phyloP scores from a whole-genome alignment of 2,797 vertebrate species.

The Pantherophis alleghaniensis region DNA sequence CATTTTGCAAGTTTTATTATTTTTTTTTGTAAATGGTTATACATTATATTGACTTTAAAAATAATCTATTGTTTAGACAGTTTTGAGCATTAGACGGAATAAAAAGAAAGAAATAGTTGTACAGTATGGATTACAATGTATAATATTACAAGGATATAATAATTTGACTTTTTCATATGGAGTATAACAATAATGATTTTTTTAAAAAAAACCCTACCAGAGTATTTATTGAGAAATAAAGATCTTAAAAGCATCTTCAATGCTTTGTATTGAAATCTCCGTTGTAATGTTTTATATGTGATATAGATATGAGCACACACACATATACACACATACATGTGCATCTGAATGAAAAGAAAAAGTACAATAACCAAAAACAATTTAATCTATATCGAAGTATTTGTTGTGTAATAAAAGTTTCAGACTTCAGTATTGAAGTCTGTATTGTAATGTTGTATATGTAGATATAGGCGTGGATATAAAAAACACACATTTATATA shows the following conservation, averaged over 20 bases:
- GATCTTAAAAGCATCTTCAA: neutral
- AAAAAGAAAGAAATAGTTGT: neutral
- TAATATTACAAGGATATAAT: neutral
- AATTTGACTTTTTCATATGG: neutral
- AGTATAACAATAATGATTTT: neutral
- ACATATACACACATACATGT: neutral
- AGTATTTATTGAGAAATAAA: neutral
- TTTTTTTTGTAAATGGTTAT: neutral
- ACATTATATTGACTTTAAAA: neutral
- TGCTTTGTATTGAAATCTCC: neutral
- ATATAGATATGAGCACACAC: neutral
- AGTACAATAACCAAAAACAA: neutral
- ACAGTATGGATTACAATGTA: neutral
- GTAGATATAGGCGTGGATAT: neutral
- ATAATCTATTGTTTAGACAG: neutral
- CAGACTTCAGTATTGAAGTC: neutral
- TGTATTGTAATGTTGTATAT: neutral
- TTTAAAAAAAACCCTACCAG: too few relatives aligned
- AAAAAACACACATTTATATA: neutral
- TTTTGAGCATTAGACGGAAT: neutral
- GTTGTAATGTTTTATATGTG: neutral
- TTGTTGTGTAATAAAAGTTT: neutral
- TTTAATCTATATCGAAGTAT: neutral
- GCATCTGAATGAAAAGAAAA: neutral
- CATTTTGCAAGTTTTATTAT: neutral